Evolutionary conservation across 1,140 invertebrate species (phyloP).

Genomic region (Ditylenchus dipsaci): DNA sequence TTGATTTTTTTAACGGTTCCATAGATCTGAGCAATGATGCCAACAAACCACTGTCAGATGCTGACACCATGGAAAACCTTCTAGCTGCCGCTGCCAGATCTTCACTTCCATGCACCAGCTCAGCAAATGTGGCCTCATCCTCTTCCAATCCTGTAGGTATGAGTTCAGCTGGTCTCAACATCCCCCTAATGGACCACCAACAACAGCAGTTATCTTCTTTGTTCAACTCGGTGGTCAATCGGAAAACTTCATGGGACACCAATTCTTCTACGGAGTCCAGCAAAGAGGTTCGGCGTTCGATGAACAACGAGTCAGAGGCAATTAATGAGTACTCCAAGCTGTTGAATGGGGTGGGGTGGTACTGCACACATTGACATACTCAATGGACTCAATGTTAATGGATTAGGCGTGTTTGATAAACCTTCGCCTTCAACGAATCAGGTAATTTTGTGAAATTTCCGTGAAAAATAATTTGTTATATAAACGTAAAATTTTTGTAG

Average conservation of each 20-base stretch:
- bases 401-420: background rate
- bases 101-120: background rate
- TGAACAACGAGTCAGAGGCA: background rate
- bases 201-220: background rate
- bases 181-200: background rate
- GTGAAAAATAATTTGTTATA: background rate
- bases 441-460: background rate
- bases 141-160: background rate
- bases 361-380: background rate
- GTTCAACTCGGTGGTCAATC: background rate
- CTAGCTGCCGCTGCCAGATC: background rate
- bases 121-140: background rate
- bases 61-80: background rate
- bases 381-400: background rate
- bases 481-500: background rate
- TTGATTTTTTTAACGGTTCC: constrained; percentile 3
- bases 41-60: background rate
- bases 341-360: background rate
- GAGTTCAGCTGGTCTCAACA: background rate
- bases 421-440: background rate
- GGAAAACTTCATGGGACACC: background rate
- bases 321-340: background rate
- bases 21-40: background rate
- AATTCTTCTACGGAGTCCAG: background rate
- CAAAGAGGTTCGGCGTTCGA: background rate